A percentile compares a stretch with the other conserved stretches of the same genome.
Conservation (phyloP, 64 coral and sea anemone genomes). For the Cladopsammia gracilis region DNA sequence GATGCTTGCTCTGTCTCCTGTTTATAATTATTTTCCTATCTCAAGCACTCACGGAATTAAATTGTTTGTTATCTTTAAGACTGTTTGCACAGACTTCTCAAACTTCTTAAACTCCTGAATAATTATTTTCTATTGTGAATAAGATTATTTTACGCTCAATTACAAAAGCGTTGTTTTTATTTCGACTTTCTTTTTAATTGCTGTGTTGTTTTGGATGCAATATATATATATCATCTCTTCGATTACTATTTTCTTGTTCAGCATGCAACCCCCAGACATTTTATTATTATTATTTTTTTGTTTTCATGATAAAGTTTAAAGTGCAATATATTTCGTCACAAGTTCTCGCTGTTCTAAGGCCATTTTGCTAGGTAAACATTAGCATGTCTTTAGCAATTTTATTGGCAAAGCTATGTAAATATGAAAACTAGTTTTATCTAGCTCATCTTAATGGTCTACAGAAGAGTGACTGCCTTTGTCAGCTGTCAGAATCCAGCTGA, state of each 20-base stretch:
- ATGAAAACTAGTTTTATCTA: too few species aligned
- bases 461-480: neutral
- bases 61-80: constrained; percentile 23
- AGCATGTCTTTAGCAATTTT: too few species aligned
- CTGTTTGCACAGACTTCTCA: neutral
- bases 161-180: neutral
- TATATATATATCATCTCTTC: neutral
- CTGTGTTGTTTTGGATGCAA: neutral
- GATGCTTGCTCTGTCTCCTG: too few species aligned
- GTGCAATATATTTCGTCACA: neutral
- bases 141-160: neutral
- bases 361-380: too few species aligned
- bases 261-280: neutral
- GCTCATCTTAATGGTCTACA: neutral
- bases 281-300: too few species aligned
- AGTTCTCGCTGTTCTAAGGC: too few species aligned
- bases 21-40: too few species aligned
- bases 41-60: neutral
- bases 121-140: neutral
- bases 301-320: too few species aligned
- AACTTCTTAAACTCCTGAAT: too few species aligned
- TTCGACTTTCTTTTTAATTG: neutral
- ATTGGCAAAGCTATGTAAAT: neutral
- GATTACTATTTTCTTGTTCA: neutral
- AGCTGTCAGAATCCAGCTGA: neutral